Conservation (phyloP, 1,140 invertebrate species). For the Phocides pigmalion region DNA sequence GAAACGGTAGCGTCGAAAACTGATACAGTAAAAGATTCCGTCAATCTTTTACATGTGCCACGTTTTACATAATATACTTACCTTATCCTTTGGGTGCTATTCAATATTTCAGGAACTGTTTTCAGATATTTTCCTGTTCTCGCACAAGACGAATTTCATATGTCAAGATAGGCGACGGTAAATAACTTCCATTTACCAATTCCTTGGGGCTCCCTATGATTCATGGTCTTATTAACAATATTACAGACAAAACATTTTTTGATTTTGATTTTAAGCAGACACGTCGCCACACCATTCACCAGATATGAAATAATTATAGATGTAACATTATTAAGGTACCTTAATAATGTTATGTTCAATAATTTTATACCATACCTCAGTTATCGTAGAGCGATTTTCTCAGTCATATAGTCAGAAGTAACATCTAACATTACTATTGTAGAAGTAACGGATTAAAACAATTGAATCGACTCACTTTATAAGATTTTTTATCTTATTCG, state of each 20-base stretch:
- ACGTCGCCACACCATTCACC: too few species aligned
- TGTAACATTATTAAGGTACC: too few species aligned
- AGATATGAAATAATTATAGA: too few species aligned
- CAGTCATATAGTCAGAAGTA: too few species aligned
- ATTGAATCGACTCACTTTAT: too few species aligned
- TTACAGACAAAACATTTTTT: background rate
- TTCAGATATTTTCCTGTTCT: slow-evolving; percentile 9
- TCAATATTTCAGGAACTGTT: slow-evolving; percentile 12
- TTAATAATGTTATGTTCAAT: too few species aligned
- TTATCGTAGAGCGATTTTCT: too few species aligned
- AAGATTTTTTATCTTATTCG: too few species aligned
- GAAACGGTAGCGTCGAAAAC: slow-evolving; percentile 17
- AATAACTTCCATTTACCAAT: background rate
- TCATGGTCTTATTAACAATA: background rate
- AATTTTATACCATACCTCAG: too few species aligned
- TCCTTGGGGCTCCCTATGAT: background rate
- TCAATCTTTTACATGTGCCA: slow-evolving; percentile 32
- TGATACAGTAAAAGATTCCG: slow-evolving; percentile 21
- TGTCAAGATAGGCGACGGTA: background rate
- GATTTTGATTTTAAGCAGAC: too few species aligned
- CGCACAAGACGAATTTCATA: background rate
- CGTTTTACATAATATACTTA: slow-evolving; percentile 32
- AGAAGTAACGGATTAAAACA: too few species aligned
- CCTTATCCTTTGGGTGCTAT: slow-evolving; percentile 15
- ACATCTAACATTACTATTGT: too few species aligned